phyloP scores from a whole-genome alignment of 2,113 vertebrate species.

The Fregata magnificens region DNA sequence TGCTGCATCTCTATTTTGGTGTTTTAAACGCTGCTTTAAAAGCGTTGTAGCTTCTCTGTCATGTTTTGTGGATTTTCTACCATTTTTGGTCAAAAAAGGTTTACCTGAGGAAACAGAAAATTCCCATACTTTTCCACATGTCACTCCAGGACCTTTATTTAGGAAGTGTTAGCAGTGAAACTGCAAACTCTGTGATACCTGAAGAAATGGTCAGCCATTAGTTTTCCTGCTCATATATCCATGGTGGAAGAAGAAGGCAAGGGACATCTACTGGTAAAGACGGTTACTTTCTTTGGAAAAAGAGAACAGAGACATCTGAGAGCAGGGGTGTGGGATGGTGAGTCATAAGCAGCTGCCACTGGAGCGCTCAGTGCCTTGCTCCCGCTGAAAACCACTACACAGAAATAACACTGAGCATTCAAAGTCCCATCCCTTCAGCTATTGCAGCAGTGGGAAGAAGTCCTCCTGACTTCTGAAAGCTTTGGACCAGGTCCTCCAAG shows the following conservation, averaged over 20 bases:
- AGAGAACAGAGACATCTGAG: background rate
- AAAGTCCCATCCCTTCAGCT: background rate
- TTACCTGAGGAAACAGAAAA: background rate
- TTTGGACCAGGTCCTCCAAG: background rate
- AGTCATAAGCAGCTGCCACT: slow-evolving; percentile 9
- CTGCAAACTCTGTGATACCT: background rate
- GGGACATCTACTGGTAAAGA: background rate
- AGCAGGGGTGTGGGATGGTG: background rate
- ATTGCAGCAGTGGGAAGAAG: background rate
- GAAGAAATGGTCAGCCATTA: background rate
- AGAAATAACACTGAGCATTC: background rate
- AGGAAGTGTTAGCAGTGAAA: background rate
- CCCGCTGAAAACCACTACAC: background rate
- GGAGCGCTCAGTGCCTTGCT: background rate
- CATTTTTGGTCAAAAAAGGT: background rate
- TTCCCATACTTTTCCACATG: background rate
- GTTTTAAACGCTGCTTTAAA: background rate
- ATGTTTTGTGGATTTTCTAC: background rate
- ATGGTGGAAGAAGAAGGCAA: background rate
- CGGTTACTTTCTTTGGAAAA: background rate
- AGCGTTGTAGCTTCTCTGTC: background rate
- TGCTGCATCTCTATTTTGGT: background rate
- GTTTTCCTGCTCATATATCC: background rate
- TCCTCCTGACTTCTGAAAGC: background rate
- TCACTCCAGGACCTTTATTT: background rate